Base-by-base conservation (phyloP, 2,797 vertebrate genomes). In the Eulemur mongoz region DNA sequence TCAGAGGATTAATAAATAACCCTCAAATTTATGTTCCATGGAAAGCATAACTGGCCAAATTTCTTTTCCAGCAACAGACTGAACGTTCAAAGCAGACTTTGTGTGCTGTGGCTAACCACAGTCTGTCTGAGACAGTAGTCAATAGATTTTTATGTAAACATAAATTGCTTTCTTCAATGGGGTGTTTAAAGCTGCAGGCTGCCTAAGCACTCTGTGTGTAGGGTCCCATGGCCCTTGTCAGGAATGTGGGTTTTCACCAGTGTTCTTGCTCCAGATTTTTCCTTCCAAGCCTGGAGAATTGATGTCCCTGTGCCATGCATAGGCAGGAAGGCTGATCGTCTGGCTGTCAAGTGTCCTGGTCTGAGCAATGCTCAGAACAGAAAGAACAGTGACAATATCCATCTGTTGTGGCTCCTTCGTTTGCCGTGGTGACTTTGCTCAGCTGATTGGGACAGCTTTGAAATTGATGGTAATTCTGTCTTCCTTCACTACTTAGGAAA, bases 401-500 rank as follows among this genome's bases (percentile, higher is more conserved):
- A 0, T 52, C 76, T 57, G 7, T n/a, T 30, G 11, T 10, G 25
- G 20, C 67, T 65, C 20, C 38, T 59, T 0, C 0, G 0, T 75
- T 72, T 65, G 61, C 82, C 3, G 10, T 14, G 6, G 45, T 35
- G 40, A 70, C 35, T 40, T 70, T 57, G 52, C 27, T 70, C 3
- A 27, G 59, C 35, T 82, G 70, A 2, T 7, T 45, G 10, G 35
- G 57, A 13, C 88, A 13, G 25, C 81, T 85, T 75, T 50, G 85
- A 78, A 32, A 22, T 18, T 10, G 25, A 65, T 50, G 54, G 15
- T 92, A 69, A 94, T 73, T 38, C 89, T 90, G 20, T 73, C 50
- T 65, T 23, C 91, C 52, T 98, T 50, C 97, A n/a, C 96, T 96
- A 89, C 95, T 20, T 97, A 99, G 99, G 98, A 99, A 99, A 98